Evolutionary conservation across 1,140 invertebrate species (phyloP).

Genomic region (Caenorhabditis briggsae): DNA sequence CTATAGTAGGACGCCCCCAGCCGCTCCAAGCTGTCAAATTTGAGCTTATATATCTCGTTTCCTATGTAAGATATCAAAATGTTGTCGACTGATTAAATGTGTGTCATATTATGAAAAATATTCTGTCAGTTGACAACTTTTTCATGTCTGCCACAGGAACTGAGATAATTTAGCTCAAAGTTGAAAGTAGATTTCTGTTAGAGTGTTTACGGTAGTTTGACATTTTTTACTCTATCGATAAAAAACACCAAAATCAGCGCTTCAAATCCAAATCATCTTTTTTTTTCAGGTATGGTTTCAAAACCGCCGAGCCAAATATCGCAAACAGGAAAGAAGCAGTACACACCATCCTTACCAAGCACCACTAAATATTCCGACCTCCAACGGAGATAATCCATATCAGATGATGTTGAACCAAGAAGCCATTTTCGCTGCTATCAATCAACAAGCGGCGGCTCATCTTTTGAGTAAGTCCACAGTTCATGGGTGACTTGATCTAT

Average conservation of each 20-base stretch:
- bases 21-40: too few relatives aligned
- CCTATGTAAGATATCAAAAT: too few relatives aligned
- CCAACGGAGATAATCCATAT: constrained; percentile 55
- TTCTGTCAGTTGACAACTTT: too few relatives aligned
- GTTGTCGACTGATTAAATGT: too few relatives aligned
- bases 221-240: too few relatives aligned
- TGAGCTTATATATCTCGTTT: too few relatives aligned
- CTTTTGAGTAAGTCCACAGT: constrained; percentile 25
- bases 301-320: constrained; percentile 92
- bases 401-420: constrained; percentile 56
- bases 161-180: too few relatives aligned
- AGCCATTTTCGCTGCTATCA: constrained; percentile 40
- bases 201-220: too few relatives aligned
- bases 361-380: constrained; percentile 47
- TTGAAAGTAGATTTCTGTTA: too few relatives aligned
- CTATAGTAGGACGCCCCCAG: too few relatives aligned
- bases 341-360: constrained; percentile 64
- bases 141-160: too few relatives aligned
- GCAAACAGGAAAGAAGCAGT: constrained; percentile 84
- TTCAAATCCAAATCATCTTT: not conserved
- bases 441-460: constrained; percentile 49
- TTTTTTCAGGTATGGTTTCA: constrained; percentile 89
- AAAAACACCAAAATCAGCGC: not conserved
- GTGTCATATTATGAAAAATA: too few relatives aligned
- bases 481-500: not conserved